These are phyloP conservation scores for Podocnemis expansa DNA, from an alignment of 2,113 vertebrate genomes.

Conservation along the genomic window DNA sequence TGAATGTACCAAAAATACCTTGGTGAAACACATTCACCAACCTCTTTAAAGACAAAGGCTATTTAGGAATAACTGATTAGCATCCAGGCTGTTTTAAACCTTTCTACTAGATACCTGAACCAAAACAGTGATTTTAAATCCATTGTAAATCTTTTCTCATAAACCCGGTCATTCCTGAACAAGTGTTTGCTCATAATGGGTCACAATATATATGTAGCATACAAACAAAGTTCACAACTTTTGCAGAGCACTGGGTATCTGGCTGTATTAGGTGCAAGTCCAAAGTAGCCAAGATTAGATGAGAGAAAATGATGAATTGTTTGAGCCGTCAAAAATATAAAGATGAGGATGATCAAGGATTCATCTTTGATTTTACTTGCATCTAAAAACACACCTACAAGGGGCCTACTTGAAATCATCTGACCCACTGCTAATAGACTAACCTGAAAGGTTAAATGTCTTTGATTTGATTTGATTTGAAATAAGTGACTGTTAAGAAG, in stretches of 20 bases:
- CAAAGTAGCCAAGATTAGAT: neutral
- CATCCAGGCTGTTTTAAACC: neutral
- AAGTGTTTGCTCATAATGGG: neutral
- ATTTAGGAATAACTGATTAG: neutral
- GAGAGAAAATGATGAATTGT: neutral
- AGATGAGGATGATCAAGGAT: neutral
- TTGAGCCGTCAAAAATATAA: neutral
- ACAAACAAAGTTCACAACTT: neutral
- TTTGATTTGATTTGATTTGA: too few relatives aligned
- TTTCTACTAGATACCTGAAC: neutral
- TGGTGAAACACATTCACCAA: neutral
- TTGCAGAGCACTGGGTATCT: neutral
- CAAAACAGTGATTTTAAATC: neutral
- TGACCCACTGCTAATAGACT: too few relatives aligned
- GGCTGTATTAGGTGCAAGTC: neutral
- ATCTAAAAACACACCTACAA: neutral
- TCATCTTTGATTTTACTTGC: neutral
- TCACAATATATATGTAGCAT: neutral
- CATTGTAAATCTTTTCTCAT: neutral
- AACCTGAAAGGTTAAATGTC: neutral
- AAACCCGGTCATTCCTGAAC: neutral
- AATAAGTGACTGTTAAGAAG: neutral
- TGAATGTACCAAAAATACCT: neutral
- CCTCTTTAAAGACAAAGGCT: neutral
- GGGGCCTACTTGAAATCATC: neutral